Percentiles rank a stretch among this genome's conserved stretches.
Evolutionary conservation across 1,140 invertebrate species (phyloP).

Genomic region (Leucophenga varia): DNA sequence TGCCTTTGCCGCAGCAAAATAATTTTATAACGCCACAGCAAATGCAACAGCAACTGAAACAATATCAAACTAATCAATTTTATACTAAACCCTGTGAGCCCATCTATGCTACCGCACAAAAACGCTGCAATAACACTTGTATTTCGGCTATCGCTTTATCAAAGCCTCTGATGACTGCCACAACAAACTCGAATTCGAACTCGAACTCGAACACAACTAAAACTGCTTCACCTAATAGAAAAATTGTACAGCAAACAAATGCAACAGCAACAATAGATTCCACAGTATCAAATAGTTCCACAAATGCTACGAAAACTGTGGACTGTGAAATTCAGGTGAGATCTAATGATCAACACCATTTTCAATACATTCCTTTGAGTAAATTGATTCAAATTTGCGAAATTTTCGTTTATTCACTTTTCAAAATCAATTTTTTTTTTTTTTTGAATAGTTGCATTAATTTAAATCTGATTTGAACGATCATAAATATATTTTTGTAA

Average conservation of each 20-base stretch:
- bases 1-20: constrained; percentile 18
- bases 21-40: neutral
- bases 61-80: constrained; percentile 9
- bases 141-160: constrained; percentile 36
- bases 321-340: neutral
- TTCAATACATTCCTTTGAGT: no score
- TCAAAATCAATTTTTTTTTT: no score
- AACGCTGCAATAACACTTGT: constrained; percentile 36
- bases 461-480: no score
- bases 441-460: no score
- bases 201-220: constrained; percentile 25
- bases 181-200: constrained; percentile 31
- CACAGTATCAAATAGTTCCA: neutral
- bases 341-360: no score
- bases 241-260: neutral
- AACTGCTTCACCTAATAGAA: constrained; percentile 10
- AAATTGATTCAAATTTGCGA: no score
- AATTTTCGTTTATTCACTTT: no score
- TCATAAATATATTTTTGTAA: no score
- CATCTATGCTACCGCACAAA: constrained; percentile 54
- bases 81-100: constrained; percentile 28
- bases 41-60: constrained; percentile 1
- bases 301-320: neutral
- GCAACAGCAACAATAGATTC: neutral
- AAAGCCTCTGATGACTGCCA: constrained; percentile 43